A percentile compares a stretch with the other conserved stretches of the same genome.
Conservation (phyloP, 2,797 vertebrate species). For the Anisognathus igniventris region DNA sequence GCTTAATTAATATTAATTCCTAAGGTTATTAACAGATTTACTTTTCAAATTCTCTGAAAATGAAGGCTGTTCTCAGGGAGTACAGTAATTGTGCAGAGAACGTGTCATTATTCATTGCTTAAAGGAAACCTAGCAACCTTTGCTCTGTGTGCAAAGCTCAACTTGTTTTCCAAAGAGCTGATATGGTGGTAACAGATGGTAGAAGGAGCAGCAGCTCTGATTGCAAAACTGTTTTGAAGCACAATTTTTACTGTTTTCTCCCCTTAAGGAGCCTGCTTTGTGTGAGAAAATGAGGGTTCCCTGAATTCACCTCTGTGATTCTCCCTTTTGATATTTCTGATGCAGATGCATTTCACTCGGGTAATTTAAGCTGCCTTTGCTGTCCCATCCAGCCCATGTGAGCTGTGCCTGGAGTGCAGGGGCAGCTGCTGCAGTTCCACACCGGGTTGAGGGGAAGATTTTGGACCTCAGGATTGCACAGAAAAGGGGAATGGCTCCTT, state of each 20-base stretch:
- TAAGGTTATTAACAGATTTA: constrained; percentile 50
- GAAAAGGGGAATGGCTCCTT: background rate
- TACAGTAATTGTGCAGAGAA: constrained; percentile 27
- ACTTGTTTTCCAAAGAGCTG: constrained; percentile 1
- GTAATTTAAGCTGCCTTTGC: background rate
- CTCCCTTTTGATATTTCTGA: background rate
- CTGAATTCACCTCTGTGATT: background rate
- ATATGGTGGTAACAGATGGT: background rate
- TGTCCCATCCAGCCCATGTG: too few relatives aligned
- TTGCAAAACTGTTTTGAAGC: background rate
- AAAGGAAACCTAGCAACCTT: constrained; percentile 60
- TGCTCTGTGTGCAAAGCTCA: constrained; percentile 4
- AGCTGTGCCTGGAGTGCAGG: background rate
- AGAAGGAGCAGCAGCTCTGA: background rate
- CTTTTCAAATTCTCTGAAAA: constrained; percentile 48
- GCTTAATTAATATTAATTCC: constrained; percentile 33
- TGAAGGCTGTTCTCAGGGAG: constrained; percentile 21
- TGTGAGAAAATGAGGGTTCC: background rate
- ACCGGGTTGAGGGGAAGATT: accelerated
- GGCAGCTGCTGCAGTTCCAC: background rate
- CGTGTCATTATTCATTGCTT: constrained; percentile 26
- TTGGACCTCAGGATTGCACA: background rate
- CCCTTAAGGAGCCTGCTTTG: background rate
- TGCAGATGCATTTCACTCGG: background rate
- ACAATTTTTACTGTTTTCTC: background rate